Percentiles rank a stretch among this genome's conserved stretches.
Evolutionary conservation across 2,797 vertebrate species (phyloP).

Genomic region (Myoxocephalus aenaeus): DNA sequence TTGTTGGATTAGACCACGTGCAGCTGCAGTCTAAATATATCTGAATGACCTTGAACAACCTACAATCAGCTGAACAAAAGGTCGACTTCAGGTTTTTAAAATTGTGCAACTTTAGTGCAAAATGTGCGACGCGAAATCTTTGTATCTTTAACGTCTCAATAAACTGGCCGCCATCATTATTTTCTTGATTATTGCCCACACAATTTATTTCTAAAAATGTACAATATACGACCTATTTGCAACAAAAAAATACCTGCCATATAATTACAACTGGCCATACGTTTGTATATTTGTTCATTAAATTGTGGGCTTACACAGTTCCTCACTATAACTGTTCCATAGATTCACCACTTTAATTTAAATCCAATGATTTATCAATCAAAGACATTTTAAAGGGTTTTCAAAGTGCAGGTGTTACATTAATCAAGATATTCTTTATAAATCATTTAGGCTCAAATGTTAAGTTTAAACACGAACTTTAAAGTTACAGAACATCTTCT

Average conservation of each 20-base stretch:
- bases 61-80: not conserved
- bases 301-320: not conserved
- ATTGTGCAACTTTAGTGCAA: not conserved
- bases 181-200: too few species aligned
- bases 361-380: not conserved
- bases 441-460: not conserved
- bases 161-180: not conserved
- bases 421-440: not conserved
- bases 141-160: not conserved
- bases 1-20: too few species aligned
- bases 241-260: too few species aligned
- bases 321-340: not conserved
- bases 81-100: not conserved
- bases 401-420: not conserved
- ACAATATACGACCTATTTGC: too few species aligned
- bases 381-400: not conserved
- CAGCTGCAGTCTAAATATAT: conserved; percentile 2
- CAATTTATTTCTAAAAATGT: not conserved
- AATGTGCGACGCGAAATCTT: not conserved
- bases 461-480: not conserved
- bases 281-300: not conserved
- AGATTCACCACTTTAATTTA: not conserved
- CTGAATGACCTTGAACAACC: not conserved
- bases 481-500: too few species aligned
- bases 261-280: too few species aligned